These are phyloP conservation scores for Ophion obscuratus DNA, from an alignment of 2,888 invertebrate genomes.

Conservation along the genomic window DNA sequence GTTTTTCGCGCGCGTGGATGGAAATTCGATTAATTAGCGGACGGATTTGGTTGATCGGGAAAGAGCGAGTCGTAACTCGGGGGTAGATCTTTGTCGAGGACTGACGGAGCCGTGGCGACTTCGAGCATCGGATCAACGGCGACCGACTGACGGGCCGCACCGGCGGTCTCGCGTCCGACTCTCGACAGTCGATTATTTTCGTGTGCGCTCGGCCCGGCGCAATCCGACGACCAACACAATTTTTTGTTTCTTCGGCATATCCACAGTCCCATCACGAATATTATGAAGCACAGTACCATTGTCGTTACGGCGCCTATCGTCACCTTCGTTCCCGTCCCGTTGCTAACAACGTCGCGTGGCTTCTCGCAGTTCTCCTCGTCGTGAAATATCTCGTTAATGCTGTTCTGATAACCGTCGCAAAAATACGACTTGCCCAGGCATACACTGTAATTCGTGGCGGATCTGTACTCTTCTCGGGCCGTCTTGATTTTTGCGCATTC, in stretches of 20 bases:
- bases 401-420: conserved; percentile 84
- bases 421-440: conserved; percentile 84
- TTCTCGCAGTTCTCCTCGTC: conserved; percentile 84
- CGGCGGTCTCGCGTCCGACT: conserved; percentile 71
- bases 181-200: conserved; percentile 71
- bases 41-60: conserved; percentile 81
- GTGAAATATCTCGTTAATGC: conserved; percentile 83
- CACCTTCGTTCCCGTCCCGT: conserved; percentile 82
- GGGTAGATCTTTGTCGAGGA: conserved; percentile 85
- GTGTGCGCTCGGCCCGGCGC: conserved; percentile 79
- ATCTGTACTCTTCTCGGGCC: conserved; percentile 71
- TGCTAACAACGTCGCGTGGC: conserved; percentile 69
- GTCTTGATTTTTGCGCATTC: conserved; percentile 74
- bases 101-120: conserved; percentile 79
- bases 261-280: conserved; percentile 85
- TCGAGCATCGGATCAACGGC: conserved; percentile 82
- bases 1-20: neutral
- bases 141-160: conserved; percentile 75
- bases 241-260: conserved; percentile 84
- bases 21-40: conserved; percentile 69
- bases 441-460: conserved; percentile 71
- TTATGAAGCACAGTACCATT: conserved; percentile 84
- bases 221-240: conserved; percentile 85
- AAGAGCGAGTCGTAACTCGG: conserved; percentile 86
- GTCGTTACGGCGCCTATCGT: conserved; percentile 85